Conservation (phyloP, 2,888 invertebrate species). For the Apodemia zela region DNA sequence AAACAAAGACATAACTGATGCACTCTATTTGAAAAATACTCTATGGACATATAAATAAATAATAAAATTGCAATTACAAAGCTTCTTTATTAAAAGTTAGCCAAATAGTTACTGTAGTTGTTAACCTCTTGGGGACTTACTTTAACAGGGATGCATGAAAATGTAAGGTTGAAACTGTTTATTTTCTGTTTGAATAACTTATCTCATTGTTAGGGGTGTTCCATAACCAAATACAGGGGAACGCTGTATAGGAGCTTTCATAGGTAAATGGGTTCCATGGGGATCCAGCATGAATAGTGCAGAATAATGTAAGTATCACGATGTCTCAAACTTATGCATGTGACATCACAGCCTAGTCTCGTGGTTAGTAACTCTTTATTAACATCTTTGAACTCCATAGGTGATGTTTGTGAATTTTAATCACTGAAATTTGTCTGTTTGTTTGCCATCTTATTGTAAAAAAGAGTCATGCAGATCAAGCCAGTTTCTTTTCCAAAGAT, state of each 20-base stretch:
- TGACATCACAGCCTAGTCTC: too few species aligned
- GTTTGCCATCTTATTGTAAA: too few species aligned
- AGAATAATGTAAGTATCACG: too few species aligned
- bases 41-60: not conserved
- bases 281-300: not conserved
- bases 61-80: not conserved
- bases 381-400: too few species aligned
- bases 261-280: not conserved
- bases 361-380: too few species aligned
- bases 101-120: conserved; percentile 5
- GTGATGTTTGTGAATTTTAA: too few species aligned
- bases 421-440: too few species aligned
- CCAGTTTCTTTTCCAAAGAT: too few species aligned
- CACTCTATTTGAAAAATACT: not conserved
- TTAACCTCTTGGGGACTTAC: not conserved
- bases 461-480: too few species aligned
- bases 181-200: conserved; percentile 12
- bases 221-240: not conserved
- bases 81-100: conserved; percentile 12
- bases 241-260: not conserved
- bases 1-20: not conserved
- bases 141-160: conserved; percentile 11
- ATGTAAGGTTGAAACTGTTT: not conserved
- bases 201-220: not conserved
- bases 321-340: too few species aligned